Evolutionary conservation across 2,113 vertebrate genomes (phyloP), one percentile per base, ranked within the genome.

Genomic region (Pterocles burchelli): DNA sequence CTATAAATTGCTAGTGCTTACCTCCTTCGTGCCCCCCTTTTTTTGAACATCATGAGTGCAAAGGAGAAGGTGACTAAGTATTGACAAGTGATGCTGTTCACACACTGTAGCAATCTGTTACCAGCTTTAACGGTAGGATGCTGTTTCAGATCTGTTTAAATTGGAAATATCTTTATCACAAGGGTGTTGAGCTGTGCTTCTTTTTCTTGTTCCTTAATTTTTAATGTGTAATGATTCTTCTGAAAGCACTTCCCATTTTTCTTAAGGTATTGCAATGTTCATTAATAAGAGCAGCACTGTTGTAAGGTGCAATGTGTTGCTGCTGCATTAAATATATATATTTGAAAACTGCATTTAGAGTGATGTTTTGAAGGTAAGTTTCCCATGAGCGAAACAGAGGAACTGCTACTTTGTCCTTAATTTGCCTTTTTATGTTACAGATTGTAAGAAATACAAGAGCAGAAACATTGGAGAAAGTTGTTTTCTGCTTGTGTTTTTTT

Each of bases 141-240:
- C 63, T 59, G 72, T 12, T 85, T 94, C 5, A 4, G 45, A 80
- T 96, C 82, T 85, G 72, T 88, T 94, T 88, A 94, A 96, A 96
- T 58, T 70, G 96, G 84, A 89, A 95, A 90, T 88, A 78, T 87
- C 93, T 96, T 96, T 96, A 96, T 97, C 94, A 95, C 81, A 67
- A 67, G 75, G 72, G 45, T 81, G 75, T 93, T 63, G 88, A 96
- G 92, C 65, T 80, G 61, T 79, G 62, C 88, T 97, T 96, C 72
- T 89, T 77, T 68, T 91, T 90, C 41, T 78, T 86, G 90, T 87
- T 88, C 80, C 76, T 95, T 95, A 84, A 89, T 96, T 96, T 96
- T 94, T 96, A 94, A 95, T 78, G 77, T 61, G 41, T 76, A 88
- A 83, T 91, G 94, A 91, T 89, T 87, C 84, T 68, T 66, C 72